A percentile compares a stretch with the other conserved stretches of the same genome.
Evolutionary conservation across 2,113 vertebrate genomes (phyloP).

Genomic region (Ellobius talpinus): DNA sequence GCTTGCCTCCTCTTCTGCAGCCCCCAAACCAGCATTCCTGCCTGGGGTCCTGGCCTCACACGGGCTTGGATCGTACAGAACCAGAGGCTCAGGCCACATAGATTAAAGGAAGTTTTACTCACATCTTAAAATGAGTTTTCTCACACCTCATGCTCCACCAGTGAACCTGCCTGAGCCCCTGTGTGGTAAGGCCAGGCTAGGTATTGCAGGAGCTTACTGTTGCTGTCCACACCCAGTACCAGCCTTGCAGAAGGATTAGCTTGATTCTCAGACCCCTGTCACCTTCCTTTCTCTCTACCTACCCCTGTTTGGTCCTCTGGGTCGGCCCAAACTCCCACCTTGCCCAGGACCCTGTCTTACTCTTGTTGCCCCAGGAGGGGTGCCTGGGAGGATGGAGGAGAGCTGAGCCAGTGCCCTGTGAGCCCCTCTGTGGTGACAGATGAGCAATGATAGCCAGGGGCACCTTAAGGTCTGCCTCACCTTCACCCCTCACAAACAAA

Average conservation of each 20-base stretch:
- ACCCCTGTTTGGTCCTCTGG: neutral
- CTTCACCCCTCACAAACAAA: constrained; percentile 40
- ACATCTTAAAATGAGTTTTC: neutral
- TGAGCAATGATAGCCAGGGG: neutral
- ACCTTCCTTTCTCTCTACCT: neutral
- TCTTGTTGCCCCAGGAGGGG: neutral
- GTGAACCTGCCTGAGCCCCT: neutral
- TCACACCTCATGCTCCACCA: neutral
- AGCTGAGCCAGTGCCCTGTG: neutral
- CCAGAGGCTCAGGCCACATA: too few species aligned
- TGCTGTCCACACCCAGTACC: neutral
- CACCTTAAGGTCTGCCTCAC: neutral
- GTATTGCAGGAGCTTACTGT: neutral
- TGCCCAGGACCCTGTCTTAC: neutral
- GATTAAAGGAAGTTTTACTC: neutral
- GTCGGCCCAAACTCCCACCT: neutral
- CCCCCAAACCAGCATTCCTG: neutral
- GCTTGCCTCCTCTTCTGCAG: neutral
- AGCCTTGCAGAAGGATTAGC: neutral
- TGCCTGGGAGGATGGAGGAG: neutral
- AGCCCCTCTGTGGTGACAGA: neutral
- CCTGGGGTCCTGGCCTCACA: neutral
- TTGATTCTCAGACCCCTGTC: neutral
- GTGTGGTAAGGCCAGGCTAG: neutral
- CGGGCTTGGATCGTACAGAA: neutral